These are phyloP conservation scores for Ptilorrhoa leucosticta DNA, from an alignment of 2,113 vertebrate species.

Conservation along the genomic window DNA sequence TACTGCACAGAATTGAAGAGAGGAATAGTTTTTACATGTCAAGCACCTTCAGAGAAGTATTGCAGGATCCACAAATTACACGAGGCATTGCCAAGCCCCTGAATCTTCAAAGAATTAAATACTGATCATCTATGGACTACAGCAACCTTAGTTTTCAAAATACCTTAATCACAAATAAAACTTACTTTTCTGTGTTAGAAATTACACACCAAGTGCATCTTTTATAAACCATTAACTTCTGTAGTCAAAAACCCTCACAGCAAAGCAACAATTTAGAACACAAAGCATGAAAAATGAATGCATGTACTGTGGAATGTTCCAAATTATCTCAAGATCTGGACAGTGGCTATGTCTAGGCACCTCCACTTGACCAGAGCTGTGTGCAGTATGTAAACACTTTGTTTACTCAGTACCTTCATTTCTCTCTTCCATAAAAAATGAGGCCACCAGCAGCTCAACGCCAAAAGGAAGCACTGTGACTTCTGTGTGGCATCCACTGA, in stretches of 20 bases:
- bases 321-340: neutral
- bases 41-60: neutral
- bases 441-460: neutral
- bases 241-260: neutral
- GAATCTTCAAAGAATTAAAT: neutral
- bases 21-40: neutral
- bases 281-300: neutral
- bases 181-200: neutral
- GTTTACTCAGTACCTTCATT: neutral
- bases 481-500: neutral
- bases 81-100: fast-evolving
- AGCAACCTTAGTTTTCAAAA: neutral
- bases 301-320: neutral
- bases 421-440: neutral
- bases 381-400: fast-evolving
- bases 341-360: neutral
- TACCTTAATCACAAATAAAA: neutral
- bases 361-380: neutral
- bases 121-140: neutral
- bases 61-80: neutral
- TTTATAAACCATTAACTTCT: neutral
- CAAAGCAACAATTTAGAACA: neutral
- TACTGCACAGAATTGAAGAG: neutral
- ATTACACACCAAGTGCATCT: neutral
- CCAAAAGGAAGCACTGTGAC: neutral